phyloP scores from a whole-genome alignment of 2,797 vertebrate genomes.

The Neostethus bicornis region DNA sequence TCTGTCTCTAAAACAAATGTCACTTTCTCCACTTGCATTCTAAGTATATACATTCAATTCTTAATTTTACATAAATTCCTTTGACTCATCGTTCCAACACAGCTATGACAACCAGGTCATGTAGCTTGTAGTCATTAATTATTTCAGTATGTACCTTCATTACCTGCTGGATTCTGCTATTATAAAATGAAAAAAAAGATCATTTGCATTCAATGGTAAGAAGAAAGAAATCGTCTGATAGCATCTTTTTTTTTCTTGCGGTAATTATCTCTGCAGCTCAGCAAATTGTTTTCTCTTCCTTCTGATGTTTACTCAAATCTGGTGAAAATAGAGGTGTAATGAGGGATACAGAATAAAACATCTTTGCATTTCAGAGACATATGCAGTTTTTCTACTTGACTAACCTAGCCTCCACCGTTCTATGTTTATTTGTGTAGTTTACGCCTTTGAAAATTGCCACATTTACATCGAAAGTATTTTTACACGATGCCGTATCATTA shows the following conservation, averaged over 20 bases:
- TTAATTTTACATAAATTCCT: slow-evolving; percentile 1
- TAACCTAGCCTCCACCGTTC: slow-evolving; percentile 58
- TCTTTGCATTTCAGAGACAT: slow-evolving; percentile 66
- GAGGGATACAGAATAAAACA: slow-evolving; percentile 61
- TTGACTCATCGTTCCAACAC: neutral
- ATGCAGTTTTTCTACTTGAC: slow-evolving; percentile 42
- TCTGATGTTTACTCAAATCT: slow-evolving; percentile 61
- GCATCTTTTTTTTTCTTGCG: slow-evolving; percentile 43
- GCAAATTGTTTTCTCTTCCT: slow-evolving; percentile 60
- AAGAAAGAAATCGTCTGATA: slow-evolving; percentile 30
- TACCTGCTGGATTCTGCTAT: slow-evolving; percentile 35
- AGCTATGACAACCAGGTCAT: slow-evolving; percentile 16
- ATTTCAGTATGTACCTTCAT: slow-evolving; percentile 27
- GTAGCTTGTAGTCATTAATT: slow-evolving; percentile 14
- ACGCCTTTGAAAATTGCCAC: slow-evolving; percentile 19
- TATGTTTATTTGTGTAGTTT: slow-evolving; percentile 65
- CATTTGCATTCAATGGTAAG: slow-evolving; percentile 27
- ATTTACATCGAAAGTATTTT: slow-evolving; percentile 16
- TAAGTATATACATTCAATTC: slow-evolving; percentile 1
- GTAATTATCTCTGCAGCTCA: slow-evolving; percentile 67
- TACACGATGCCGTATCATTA: neutral
- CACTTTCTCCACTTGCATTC: neutral
- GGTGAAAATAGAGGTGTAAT: slow-evolving; percentile 63
- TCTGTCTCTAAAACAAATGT: slow-evolving; percentile 10
- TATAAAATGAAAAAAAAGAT: slow-evolving; percentile 35